Evolutionary conservation across 2,888 invertebrate genomes (phyloP).

Genomic region (Thymelicus sylvestris): DNA sequence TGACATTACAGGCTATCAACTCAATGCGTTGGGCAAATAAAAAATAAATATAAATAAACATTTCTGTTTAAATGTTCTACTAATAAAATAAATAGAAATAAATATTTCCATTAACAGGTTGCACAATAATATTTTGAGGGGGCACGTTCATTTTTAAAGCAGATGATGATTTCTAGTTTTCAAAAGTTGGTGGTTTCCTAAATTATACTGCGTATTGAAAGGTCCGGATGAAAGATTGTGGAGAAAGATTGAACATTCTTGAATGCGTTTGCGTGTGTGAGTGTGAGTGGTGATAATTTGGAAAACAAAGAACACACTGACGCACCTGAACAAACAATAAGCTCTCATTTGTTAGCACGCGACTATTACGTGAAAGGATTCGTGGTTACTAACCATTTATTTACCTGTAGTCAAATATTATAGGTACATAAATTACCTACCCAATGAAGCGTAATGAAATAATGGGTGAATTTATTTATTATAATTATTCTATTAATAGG

Average conservation of each 20-base stretch:
- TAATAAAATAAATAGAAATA: too few species aligned
- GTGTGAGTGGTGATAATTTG: constrained; percentile 71
- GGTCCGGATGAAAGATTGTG: constrained; percentile 34
- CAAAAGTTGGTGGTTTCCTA: too few species aligned
- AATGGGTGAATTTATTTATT: background rate
- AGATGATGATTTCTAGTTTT: background rate
- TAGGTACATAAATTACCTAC: constrained; percentile 12
- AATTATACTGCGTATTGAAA: background rate
- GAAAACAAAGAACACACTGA: constrained; percentile 74
- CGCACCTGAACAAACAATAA: constrained; percentile 79
- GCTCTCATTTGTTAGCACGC: constrained; percentile 66
- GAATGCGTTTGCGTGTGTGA: constrained; percentile 52
- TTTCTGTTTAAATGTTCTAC: too few species aligned
- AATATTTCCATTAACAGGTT: too few species aligned
- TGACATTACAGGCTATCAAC: too few species aligned
- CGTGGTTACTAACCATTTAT: constrained; percentile 29
- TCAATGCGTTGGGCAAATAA: too few species aligned
- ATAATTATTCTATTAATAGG: background rate
- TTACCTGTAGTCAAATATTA: constrained; percentile 35
- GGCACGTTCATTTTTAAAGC: too few species aligned
- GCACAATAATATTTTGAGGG: too few species aligned
- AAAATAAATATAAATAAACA: too few species aligned
- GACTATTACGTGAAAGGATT: constrained; percentile 54
- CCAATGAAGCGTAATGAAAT: constrained; percentile 4
- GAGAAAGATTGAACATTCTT: constrained; percentile 53